These are phyloP conservation scores for Rhagoletis zephyria DNA, from an alignment of 1,140 invertebrate genomes.

Conservation along the genomic window DNA sequence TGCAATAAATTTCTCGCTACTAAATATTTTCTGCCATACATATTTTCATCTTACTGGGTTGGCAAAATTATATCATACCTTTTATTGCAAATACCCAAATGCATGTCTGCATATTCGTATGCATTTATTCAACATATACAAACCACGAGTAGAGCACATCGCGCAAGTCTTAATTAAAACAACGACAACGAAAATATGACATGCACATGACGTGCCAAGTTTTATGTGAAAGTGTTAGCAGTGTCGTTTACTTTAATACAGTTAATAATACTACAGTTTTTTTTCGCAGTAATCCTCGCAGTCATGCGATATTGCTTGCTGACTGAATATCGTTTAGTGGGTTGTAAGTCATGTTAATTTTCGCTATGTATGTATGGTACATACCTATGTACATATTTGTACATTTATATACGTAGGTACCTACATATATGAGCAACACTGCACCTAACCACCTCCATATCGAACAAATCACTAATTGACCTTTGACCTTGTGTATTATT, in stretches of 20 bases:
- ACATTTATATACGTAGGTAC: not conserved
- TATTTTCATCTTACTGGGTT: too few species aligned
- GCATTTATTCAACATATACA: too few species aligned
- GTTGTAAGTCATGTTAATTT: not conserved
- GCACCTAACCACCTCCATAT: not conserved
- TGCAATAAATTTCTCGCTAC: too few species aligned
- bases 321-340: not conserved
- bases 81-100: too few species aligned
- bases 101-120: too few species aligned
- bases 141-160: too few species aligned
- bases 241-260: not conserved
- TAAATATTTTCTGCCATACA: too few species aligned
- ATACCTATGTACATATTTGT: not conserved
- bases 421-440: not conserved
- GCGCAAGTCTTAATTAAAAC: too few species aligned
- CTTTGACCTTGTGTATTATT: conserved; percentile 35
- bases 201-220: conserved; percentile 26
- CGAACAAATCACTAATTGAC: not conserved
- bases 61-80: too few species aligned
- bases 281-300: not conserved
- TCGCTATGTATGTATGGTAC: not conserved
- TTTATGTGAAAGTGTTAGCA: conserved; percentile 20
- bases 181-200: not conserved
- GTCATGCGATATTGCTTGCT: not conserved
- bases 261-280: not conserved